Percentiles rank a stretch among this genome's conserved stretches.
Evolutionary conservation across 2,888 invertebrate genomes (phyloP).

Genomic region (Pecten maximus): DNA sequence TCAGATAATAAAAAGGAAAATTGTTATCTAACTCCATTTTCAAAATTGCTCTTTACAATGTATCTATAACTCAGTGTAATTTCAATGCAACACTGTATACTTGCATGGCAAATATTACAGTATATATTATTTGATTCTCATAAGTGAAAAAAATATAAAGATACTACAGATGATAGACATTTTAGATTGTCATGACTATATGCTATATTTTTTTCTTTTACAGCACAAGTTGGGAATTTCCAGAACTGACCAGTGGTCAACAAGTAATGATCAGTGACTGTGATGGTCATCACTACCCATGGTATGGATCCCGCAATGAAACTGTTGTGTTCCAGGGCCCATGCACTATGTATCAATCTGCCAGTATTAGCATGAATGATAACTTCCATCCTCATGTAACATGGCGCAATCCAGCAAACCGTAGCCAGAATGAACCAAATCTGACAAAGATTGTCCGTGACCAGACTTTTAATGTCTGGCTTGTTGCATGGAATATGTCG

Average conservation of each 20-base stretch:
- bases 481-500: constrained; percentile 81
- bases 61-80: no score
- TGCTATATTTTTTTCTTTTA: constrained; percentile 53
- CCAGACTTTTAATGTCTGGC: constrained; percentile 82
- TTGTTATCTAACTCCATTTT: no score
- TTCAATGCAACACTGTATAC: no score
- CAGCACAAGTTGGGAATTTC: constrained; percentile 83
- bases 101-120: no score
- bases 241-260: constrained; percentile 79
- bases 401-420: constrained; percentile 81
- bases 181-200: no score
- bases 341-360: constrained; percentile 74
- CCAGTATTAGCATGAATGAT: constrained; percentile 81
- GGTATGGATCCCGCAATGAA: constrained; percentile 82
- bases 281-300: constrained; percentile 82
- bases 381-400: constrained; percentile 83
- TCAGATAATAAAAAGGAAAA: no score
- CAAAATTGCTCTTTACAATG: no score
- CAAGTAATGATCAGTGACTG: constrained; percentile 82
- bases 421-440: constrained; percentile 77
- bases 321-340: constrained; percentile 80
- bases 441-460: constrained; percentile 80
- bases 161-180: no score
- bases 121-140: no score
- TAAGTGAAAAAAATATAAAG: no score